Evolutionary conservation across 2,113 vertebrate species (phyloP).

Genomic region (Cryptotis parvus): DNA sequence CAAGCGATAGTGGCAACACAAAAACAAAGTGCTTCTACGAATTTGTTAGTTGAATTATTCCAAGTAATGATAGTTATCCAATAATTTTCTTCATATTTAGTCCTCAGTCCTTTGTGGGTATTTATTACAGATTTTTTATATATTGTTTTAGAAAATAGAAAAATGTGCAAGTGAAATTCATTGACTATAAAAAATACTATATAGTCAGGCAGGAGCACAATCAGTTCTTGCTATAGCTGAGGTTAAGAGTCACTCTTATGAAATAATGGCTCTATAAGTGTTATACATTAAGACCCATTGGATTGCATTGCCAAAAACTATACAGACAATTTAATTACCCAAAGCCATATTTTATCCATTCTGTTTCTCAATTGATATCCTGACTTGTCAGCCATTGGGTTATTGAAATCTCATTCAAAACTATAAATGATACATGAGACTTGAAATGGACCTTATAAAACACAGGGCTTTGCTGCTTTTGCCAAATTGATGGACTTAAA

Average conservation of each 20-base stretch:
- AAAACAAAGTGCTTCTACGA: conserved; percentile 23
- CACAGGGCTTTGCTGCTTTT: not conserved
- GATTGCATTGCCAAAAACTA: not conserved
- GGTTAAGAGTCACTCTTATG: not conserved
- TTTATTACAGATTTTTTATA: not conserved
- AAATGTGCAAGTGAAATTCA: not conserved
- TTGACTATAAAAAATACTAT: not conserved
- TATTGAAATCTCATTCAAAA: conserved; percentile 23
- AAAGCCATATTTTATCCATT: not conserved
- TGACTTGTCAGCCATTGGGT: not conserved
- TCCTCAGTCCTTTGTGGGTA: conserved; percentile 10
- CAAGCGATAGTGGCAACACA: not conserved
- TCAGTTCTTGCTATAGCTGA: not conserved
- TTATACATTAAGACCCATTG: not conserved
- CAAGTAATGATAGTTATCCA: not conserved
- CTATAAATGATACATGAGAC: not conserved
- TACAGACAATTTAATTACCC: not conserved
- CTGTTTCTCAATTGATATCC: not conserved
- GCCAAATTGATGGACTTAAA: no score
- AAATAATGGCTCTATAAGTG: not conserved
- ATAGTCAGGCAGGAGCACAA: not conserved
- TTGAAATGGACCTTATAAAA: not conserved
- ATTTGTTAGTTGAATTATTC: conserved; percentile 2
- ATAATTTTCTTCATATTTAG: not conserved
- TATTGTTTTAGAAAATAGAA: conserved; percentile 28